Evolutionary conservation across 1,140 invertebrate species (phyloP).

Genomic region (Dreissena polymorpha): DNA sequence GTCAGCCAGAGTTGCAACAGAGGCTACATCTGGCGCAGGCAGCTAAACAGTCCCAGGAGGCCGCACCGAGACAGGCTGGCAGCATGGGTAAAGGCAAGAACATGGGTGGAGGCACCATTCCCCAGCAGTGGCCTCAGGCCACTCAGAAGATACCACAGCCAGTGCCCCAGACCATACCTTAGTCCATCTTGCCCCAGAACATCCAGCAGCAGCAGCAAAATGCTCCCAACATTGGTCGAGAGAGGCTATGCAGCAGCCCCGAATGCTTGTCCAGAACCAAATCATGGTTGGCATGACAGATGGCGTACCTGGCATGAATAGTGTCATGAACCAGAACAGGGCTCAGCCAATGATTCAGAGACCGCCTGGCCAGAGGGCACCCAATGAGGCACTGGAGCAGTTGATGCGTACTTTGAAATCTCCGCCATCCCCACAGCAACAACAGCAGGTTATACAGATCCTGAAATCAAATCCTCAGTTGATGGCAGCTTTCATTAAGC

Average conservation of each 20-base stretch:
- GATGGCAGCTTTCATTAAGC: conserved; percentile 98
- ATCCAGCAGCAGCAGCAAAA: conserved; percentile 48
- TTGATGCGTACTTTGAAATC: conserved; percentile 93
- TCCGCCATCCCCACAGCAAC: conserved; percentile 94
- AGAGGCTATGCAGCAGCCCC: conserved; percentile 55
- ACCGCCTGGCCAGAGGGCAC: conserved; percentile 57
- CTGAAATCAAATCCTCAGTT: conserved; percentile 96
- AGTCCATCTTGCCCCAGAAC: conserved; percentile 53
- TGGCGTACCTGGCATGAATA: conserved; percentile 37
- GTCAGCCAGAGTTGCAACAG: conserved; percentile 97
- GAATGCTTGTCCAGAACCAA: conserved; percentile 55
- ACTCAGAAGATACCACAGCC: conserved; percentile 52
- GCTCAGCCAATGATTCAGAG: conserved; percentile 49
- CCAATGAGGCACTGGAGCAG: conserved; percentile 88
- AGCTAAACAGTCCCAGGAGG: conserved; percentile 95
- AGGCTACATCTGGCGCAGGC: conserved; percentile 93
- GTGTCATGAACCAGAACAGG: conserved; percentile 53
- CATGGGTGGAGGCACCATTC: conserved; percentile 60
- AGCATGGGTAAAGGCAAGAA: conserved; percentile 57
- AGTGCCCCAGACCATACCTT: conserved; percentile 43
- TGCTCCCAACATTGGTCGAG: conserved; percentile 33
- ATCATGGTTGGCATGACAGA: conserved; percentile 16
- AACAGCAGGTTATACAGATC: conserved; percentile 94
- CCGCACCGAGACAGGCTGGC: conserved; percentile 82
- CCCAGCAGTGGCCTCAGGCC: conserved; percentile 48